Conservation (phyloP, 2,113 vertebrate genomes). For the Haemorhous mexicanus region DNA sequence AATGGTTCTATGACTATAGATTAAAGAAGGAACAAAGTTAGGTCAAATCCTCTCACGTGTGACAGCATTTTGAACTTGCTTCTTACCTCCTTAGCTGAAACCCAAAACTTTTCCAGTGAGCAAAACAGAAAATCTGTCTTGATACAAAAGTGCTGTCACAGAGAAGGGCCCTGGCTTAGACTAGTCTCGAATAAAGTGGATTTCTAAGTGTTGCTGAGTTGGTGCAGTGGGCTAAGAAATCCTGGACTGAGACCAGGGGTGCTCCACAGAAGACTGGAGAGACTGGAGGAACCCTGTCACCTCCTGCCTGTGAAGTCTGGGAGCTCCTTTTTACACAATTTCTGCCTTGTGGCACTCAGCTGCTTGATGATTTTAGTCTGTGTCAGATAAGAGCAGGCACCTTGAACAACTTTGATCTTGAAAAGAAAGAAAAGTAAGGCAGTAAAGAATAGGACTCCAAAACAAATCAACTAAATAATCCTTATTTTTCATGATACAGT, state of each 20-base stretch:
- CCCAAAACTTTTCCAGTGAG: neutral
- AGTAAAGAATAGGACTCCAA: neutral
- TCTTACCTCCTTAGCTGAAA: neutral
- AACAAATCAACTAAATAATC: neutral
- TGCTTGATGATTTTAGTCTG: neutral
- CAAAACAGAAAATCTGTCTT: neutral
- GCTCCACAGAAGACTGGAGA: neutral
- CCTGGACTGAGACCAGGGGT: neutral
- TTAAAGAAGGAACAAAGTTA: neutral
- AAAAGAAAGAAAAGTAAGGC: neutral
- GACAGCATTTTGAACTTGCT: neutral
- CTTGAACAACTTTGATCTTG: neutral
- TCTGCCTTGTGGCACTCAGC: neutral
- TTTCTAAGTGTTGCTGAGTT: neutral
- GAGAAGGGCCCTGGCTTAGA: neutral
- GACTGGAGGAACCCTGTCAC: neutral
- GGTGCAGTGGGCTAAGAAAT: neutral
- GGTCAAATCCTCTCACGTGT: neutral
- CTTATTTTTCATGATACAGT: neutral
- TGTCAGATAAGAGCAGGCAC: neutral
- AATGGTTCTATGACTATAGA: neutral
- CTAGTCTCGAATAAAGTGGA: neutral
- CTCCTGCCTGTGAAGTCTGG: neutral
- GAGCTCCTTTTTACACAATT: neutral
- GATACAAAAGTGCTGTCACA: neutral